These are phyloP conservation scores for Denticeps clupeoides DNA, from an alignment of 2,797 vertebrate species.

Conservation along the genomic window DNA sequence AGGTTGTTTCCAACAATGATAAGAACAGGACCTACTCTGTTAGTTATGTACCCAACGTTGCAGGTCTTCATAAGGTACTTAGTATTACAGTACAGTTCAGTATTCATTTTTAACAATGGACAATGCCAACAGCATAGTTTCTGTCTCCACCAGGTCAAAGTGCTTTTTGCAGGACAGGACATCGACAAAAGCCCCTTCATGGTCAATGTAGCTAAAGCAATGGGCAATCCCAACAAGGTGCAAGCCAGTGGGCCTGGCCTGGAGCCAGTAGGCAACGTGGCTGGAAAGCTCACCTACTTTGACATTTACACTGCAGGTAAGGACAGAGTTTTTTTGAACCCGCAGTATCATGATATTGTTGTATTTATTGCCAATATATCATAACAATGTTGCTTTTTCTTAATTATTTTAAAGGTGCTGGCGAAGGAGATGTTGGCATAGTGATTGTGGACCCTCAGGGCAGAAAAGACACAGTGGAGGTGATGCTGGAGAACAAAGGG, in stretches of 20 bases:
- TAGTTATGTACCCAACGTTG: slow-evolving; percentile 85
- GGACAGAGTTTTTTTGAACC: no score
- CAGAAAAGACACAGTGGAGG: slow-evolving; percentile 83
- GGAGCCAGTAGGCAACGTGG: slow-evolving; percentile 79
- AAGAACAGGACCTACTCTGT: slow-evolving; percentile 79
- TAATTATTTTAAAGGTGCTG: slow-evolving; percentile 64
- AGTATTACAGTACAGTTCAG: no score
- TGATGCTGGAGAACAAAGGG: slow-evolving; percentile 86
- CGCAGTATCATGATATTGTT: no score
- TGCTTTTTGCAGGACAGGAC: slow-evolving; percentile 90
- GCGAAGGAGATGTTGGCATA: slow-evolving; percentile 82
- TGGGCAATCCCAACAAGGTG: slow-evolving; percentile 85
- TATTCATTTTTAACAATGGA: neutral
- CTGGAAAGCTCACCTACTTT: slow-evolving; percentile 89
- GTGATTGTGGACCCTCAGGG: slow-evolving; percentile 87
- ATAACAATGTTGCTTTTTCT: no score
- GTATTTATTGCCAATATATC: no score
- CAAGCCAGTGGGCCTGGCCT: slow-evolving; percentile 85
- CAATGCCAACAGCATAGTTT: neutral
- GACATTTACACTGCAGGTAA: slow-evolving; percentile 95
- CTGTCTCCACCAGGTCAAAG: slow-evolving; percentile 69
- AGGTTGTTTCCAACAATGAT: slow-evolving; percentile 84
- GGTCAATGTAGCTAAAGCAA: slow-evolving; percentile 75
- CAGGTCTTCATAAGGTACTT: slow-evolving; percentile 83
- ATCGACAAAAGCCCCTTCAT: slow-evolving; percentile 86